phyloP scores from a whole-genome alignment of 2,113 vertebrate species.

The Mastomys natalensis region DNA sequence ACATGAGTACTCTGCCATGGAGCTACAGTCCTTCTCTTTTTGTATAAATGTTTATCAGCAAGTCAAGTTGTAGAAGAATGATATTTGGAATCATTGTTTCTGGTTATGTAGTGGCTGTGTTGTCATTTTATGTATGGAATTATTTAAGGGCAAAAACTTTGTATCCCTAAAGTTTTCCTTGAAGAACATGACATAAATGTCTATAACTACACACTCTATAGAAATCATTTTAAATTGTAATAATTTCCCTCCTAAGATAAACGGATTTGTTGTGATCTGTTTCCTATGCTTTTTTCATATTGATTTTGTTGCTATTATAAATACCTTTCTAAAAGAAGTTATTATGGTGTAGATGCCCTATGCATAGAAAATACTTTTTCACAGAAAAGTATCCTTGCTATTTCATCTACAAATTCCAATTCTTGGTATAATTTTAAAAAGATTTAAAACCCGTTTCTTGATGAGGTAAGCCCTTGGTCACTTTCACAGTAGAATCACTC shows the following conservation, averaged over 20 bases:
- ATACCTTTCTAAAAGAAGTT: neutral
- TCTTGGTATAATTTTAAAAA: neutral
- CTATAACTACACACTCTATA: neutral
- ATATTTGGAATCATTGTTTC: neutral
- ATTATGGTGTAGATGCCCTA: neutral
- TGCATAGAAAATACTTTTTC: neutral
- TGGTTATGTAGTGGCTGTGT: neutral
- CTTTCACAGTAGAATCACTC: neutral
- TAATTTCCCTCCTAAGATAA: neutral
- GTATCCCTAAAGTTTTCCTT: neutral
- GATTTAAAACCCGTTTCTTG: too few relatives aligned
- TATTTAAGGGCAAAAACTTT: neutral
- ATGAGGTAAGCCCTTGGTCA: neutral
- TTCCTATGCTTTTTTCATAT: neutral
- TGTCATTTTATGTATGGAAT: neutral
- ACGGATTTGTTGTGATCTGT: neutral
- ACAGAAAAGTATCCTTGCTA: neutral
- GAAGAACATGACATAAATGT: neutral
- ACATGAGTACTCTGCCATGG: neutral
- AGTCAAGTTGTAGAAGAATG: neutral
- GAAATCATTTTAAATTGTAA: neutral
- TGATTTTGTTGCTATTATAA: neutral
- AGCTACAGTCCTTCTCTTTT: neutral
- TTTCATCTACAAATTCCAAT: neutral
- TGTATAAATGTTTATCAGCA: neutral